phyloP scores from a whole-genome alignment of 1,140 invertebrate species.

The Medauroidea extradentata region DNA sequence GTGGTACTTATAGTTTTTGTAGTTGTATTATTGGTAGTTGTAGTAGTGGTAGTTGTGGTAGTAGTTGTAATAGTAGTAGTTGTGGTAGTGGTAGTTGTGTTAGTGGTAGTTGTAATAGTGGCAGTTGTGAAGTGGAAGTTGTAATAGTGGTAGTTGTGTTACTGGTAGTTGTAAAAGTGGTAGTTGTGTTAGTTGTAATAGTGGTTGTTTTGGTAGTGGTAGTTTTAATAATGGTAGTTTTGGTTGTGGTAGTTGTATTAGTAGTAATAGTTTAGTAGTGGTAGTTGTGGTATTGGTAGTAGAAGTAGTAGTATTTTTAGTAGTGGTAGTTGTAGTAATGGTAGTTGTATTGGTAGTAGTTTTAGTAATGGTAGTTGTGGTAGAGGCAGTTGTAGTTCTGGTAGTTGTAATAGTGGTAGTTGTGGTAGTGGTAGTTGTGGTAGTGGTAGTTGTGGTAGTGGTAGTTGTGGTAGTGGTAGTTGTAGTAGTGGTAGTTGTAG shows the following conservation, averaged over 20 bases:
- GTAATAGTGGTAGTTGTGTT: too few relatives aligned
- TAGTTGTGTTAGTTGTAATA: too few relatives aligned
- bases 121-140: too few relatives aligned
- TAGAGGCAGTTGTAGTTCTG: too few relatives aligned
- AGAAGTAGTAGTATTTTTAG: neutral
- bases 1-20: too few relatives aligned
- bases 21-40: too few relatives aligned
- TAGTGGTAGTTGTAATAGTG: too few relatives aligned
- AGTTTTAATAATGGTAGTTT: neutral
- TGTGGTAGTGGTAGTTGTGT: too few relatives aligned
- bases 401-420: neutral
- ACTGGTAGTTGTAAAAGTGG: too few relatives aligned
- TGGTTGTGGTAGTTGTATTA: slow-evolving; percentile 1
- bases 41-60: too few relatives aligned
- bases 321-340: slow-evolving; percentile 1
- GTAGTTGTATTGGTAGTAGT: slow-evolving; percentile 1
- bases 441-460: neutral
- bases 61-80: too few relatives aligned
- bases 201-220: neutral
- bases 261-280: neutral
- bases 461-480: too few relatives aligned
- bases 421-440: neutral
- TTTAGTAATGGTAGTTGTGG: neutral
- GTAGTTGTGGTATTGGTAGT: neutral
- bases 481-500: neutral